Percentiles rank a stretch among this genome's conserved stretches.
Conservation (phyloP, 2,797 vertebrate genomes). For the Pagetopsis macropterus region DNA sequence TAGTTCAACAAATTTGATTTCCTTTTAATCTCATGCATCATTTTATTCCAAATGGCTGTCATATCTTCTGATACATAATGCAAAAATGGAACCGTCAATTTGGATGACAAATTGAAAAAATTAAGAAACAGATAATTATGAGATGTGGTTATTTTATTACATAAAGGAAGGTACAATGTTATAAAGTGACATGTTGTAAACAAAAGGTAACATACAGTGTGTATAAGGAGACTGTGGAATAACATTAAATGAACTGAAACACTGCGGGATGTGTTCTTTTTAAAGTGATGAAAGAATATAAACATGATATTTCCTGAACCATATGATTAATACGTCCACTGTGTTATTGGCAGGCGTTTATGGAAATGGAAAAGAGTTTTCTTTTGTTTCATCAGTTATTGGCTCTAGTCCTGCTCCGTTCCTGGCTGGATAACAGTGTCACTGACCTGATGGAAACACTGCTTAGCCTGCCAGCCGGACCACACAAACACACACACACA, state of each 20-base stretch:
- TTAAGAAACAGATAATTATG: neutral
- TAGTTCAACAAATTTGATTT: constrained; percentile 22
- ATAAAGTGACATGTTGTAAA: neutral
- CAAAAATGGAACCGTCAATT: neutral
- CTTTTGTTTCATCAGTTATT: constrained; percentile 40
- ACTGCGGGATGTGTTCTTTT: neutral
- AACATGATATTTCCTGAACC: constrained; percentile 26
- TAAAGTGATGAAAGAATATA: constrained; percentile 17
- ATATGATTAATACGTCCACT: constrained; percentile 32
- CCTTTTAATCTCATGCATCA: neutral
- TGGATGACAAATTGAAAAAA: neutral
- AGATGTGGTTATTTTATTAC: neutral
- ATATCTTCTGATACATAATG: neutral
- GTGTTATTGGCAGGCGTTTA: constrained; percentile 31
- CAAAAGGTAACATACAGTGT: neutral
- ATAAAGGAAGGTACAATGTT: neutral
- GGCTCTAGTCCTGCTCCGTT: constrained; percentile 29
- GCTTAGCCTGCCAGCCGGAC: constrained; percentile 34
- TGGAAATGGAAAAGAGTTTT: constrained; percentile 40
- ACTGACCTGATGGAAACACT: constrained; percentile 59
- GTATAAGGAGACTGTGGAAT: neutral
- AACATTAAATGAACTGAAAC: neutral
- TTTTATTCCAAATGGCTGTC: neutral
- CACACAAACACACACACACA: constrained; percentile 11
- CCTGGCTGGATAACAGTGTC: constrained; percentile 54